A percentile compares a stretch with the other conserved stretches of the same genome.
These are phyloP conservation scores for Umimayanthus chanpuru DNA, from an alignment of 92 coral and sea anemone genomes.

Conservation along the genomic window DNA sequence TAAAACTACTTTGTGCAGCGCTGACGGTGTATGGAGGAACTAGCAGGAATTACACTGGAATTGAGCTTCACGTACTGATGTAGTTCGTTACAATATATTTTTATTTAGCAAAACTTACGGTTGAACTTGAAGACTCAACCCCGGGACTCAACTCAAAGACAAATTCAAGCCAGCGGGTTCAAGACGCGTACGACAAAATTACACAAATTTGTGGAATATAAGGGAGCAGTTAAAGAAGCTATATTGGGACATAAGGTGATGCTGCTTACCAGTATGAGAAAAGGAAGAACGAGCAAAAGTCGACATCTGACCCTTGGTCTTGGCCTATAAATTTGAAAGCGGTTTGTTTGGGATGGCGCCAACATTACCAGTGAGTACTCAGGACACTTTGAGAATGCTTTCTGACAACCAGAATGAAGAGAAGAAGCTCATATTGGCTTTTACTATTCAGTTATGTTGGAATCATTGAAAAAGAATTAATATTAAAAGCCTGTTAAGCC, in stretches of 20 bases:
- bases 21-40: background rate
- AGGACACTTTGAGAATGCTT: background rate
- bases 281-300: background rate
- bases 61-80: too few relatives aligned
- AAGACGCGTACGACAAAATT: background rate
- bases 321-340: background rate
- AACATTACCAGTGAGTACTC: slow-evolving; percentile 63
- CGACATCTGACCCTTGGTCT: background rate
- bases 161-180: background rate
- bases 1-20: background rate
- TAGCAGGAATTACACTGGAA: too few relatives aligned
- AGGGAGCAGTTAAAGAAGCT: background rate
- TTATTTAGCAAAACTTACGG: too few relatives aligned
- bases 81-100: background rate
- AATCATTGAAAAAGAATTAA: too few relatives aligned
- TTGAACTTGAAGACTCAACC: too few relatives aligned
- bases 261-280: background rate
- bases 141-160: too few relatives aligned
- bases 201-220: background rate
- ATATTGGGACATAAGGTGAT: background rate
- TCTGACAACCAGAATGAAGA: background rate
- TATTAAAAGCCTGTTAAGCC: too few relatives aligned
- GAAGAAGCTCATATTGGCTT: background rate
- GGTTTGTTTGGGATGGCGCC: slow-evolving; percentile 63
- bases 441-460: too few relatives aligned